A percentile compares a stretch with the other conserved stretches of the same genome.
These are phyloP conservation scores for Martes martes DNA, from an alignment of 2,113 vertebrate genomes.

Conservation along the genomic window DNA sequence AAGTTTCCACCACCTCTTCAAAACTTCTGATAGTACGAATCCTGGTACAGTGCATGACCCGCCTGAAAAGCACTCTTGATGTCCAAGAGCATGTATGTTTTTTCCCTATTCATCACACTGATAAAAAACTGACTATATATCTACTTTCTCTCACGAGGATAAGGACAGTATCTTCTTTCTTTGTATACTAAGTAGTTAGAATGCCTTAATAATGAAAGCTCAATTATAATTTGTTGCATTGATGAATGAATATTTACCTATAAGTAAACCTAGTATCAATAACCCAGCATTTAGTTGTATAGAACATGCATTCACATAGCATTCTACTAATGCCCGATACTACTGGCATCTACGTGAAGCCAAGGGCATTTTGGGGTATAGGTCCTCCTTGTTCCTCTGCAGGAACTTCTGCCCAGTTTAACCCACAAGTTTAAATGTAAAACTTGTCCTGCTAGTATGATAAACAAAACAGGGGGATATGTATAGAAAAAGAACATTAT, in stretches of 20 bases:
- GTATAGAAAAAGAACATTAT: not conserved
- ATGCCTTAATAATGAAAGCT: not conserved
- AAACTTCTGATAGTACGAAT: not conserved
- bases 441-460: not conserved
- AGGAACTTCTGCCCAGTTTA: not conserved
- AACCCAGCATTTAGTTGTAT: not conserved
- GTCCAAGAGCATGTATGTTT: not conserved
- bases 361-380: not conserved
- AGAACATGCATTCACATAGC: not conserved
- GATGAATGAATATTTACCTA: not conserved
- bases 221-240: conserved; percentile 9
- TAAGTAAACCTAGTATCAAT: not conserved
- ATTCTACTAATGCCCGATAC: not conserved
- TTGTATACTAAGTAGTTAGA: not conserved
- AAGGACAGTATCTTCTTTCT: not conserved
- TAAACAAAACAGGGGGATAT: not conserved
- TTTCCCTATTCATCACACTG: not conserved
- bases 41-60: not conserved
- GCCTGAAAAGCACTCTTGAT: not conserved
- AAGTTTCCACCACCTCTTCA: not conserved
- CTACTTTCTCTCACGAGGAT: not conserved
- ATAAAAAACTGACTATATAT: not conserved
- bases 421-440: not conserved
- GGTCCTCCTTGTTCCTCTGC: not conserved
- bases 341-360: not conserved